A percentile compares a stretch with the other conserved stretches of the same genome.
Evolutionary conservation across 2,888 invertebrate species (phyloP).

Genomic region (Nymphalis polychloros): DNA sequence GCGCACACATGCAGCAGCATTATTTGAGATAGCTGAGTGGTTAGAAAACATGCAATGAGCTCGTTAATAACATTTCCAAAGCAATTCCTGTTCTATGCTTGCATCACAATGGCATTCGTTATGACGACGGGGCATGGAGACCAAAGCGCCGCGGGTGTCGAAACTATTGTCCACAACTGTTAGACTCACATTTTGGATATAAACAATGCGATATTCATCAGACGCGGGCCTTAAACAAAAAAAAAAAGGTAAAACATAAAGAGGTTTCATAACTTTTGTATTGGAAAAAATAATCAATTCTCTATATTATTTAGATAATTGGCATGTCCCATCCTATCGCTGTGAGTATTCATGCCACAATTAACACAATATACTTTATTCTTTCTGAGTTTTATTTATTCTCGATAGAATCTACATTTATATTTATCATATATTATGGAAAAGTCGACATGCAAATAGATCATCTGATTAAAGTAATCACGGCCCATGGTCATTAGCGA

Average conservation of each 20-base stretch:
- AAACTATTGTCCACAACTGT: conserved; percentile 28
- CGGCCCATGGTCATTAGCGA: too few relatives aligned
- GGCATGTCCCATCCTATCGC: neutral
- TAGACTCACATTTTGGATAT: conserved; percentile 8
- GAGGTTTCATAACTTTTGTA: neutral
- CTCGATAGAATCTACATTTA: too few relatives aligned
- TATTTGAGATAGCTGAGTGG: too few relatives aligned
- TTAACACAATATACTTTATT: too few relatives aligned
- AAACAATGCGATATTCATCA: conserved; percentile 20
- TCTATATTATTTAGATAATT: neutral
- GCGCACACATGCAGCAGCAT: too few relatives aligned
- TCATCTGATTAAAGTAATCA: too few relatives aligned
- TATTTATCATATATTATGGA: too few relatives aligned
- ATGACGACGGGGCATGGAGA: conserved; percentile 5
- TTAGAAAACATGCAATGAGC: too few relatives aligned
- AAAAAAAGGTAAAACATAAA: conserved; percentile 8
- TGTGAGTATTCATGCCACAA: neutral
- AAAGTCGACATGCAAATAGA: too few relatives aligned
- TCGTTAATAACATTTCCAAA: conserved; percentile 10
- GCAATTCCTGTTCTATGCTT: neutral
- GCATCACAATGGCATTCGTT: conserved; percentile 20
- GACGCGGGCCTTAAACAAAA: neutral
- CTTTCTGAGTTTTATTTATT: too few relatives aligned
- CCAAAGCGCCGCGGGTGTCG: conserved; percentile 27
- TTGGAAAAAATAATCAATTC: neutral